Conservation (phyloP, 2,888 invertebrate species). For the Heliconius cydno region DNA sequence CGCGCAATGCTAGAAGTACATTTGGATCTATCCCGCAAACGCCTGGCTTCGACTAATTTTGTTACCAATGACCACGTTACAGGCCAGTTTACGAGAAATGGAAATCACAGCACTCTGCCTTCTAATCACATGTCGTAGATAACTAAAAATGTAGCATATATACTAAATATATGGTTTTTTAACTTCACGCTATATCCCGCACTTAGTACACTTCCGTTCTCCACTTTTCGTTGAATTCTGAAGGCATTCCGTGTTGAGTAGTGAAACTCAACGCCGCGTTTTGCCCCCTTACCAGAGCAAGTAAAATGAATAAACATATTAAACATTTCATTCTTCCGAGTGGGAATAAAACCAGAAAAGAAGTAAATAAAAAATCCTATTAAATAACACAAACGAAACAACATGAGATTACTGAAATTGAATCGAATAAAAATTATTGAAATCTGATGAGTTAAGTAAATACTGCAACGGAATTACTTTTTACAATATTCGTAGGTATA, state of each 20-base stretch:
- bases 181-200: not conserved
- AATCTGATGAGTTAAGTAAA: not conserved
- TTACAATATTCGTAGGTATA: not conserved
- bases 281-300: too few species aligned
- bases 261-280: not conserved
- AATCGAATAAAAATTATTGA: not conserved
- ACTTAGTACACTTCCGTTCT: too few species aligned
- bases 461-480: not conserved
- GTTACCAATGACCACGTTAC: slow-evolving; percentile 15
- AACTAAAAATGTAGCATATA: not conserved
- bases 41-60: slow-evolving; percentile 1
- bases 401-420: not conserved
- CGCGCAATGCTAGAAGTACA: not conserved
- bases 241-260: not conserved
- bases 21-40: not conserved
- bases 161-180: not conserved
- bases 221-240: not conserved
- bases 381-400: too few species aligned
- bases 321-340: too few species aligned
- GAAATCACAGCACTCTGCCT: not conserved
- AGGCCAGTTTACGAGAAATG: not conserved
- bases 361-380: too few species aligned
- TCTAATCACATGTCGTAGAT: not conserved
- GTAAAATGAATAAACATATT: too few species aligned
- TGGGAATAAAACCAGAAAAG: too few species aligned